Evolutionary conservation across 2,888 invertebrate species (phyloP).

Genomic region (Craniophora ligustri): DNA sequence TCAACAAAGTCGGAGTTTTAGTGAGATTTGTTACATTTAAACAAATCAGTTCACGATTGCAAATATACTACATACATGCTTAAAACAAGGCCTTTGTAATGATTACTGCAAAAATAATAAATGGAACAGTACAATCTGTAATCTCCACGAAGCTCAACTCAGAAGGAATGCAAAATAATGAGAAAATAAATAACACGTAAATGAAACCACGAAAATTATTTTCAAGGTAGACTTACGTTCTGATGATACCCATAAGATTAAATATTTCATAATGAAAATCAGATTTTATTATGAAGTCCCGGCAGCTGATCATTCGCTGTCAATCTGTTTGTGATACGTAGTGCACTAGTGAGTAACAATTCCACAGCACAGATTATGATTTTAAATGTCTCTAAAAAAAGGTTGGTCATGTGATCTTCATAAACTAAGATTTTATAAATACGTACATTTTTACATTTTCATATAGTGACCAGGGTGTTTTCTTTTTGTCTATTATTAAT

Average conservation of each 20-base stretch:
- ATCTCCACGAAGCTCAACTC: conserved; percentile 68
- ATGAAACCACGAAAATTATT: conserved; percentile 47
- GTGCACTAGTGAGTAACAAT: conserved; percentile 73
- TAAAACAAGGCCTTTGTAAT: conserved; percentile 44
- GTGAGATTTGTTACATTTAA: conserved; percentile 54
- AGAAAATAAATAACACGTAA: conserved; percentile 57
- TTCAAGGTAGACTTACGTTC: conserved; percentile 40
- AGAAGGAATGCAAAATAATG: conserved; percentile 69
- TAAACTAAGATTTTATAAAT: conserved; percentile 70
- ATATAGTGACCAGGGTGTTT: conserved; percentile 65
- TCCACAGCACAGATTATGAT: conserved; percentile 72
- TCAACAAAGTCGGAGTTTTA: conserved; percentile 68
- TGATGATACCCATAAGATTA: conserved; percentile 35
- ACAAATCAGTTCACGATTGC: conserved; percentile 40
- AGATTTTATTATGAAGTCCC: conserved; percentile 29
- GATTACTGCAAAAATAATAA: conserved; percentile 42
- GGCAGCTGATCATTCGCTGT: conserved; percentile 41
- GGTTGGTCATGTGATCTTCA: conserved; percentile 70
- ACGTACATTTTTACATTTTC: conserved; percentile 76
- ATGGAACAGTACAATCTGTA: conserved; percentile 44
- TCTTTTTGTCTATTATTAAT: conserved; percentile 61
- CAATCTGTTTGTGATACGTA: conserved; percentile 51
- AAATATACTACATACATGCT: conserved; percentile 49
- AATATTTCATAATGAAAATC: conserved; percentile 18
- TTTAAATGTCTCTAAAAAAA: conserved; percentile 62